These are phyloP conservation scores for Pentalonia nigronervosa DNA, from an alignment of 1,140 invertebrate species.

Conservation along the genomic window DNA sequence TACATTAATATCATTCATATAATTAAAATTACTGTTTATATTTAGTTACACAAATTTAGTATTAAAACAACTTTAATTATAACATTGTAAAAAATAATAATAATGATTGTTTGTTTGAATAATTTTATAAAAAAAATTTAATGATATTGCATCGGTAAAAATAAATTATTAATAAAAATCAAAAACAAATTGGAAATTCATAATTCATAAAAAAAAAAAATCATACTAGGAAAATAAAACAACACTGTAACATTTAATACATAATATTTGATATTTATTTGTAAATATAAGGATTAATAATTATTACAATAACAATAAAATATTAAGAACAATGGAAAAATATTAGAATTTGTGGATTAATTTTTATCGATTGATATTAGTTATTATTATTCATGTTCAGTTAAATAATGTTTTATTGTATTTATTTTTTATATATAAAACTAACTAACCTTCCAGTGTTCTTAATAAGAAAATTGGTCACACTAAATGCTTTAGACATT, in stretches of 20 bases:
- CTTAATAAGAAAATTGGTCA: conserved; percentile 57
- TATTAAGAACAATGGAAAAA: not conserved
- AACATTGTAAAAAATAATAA: not conserved
- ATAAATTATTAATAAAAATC: not conserved
- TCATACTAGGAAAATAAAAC: not conserved
- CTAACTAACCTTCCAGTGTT: not conserved
- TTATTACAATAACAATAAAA: not conserved
- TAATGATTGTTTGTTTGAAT: not conserved
- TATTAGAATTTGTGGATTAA: not conserved
- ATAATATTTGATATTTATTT: not conserved
- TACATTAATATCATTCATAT: not conserved
- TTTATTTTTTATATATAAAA: not conserved
- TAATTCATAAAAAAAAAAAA: not conserved
- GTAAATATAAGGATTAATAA: not conserved
- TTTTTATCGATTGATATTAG: not conserved
- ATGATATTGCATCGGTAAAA: not conserved
- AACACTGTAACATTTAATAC: not conserved
- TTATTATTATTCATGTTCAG: not conserved
- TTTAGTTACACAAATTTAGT: not conserved
- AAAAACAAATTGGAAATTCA: not conserved
- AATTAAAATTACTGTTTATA: not conserved
- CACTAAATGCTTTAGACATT: not conserved
- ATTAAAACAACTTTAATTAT: conserved; percentile 17
- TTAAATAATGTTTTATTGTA: not conserved
- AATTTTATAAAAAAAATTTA: not conserved